Base-by-base conservation (phyloP, 2,888 invertebrate species). In the Athalia circularis region DNA sequence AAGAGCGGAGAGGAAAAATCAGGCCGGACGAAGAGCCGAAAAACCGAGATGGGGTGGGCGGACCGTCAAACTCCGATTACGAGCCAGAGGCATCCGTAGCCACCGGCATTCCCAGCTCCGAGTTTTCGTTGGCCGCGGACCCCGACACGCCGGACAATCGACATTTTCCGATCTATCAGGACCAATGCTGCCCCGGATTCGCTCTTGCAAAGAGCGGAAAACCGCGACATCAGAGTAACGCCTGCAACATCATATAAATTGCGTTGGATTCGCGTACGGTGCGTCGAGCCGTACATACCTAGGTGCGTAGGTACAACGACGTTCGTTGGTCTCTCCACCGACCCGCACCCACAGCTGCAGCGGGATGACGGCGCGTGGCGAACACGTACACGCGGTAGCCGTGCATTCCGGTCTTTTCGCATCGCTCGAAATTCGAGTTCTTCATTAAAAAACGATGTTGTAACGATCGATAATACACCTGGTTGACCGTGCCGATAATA, bases 171-270 rank as follows among this genome's bases (percentile, higher is more conserved):
- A 64, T 82, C 29, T 88, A 87, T 3, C 90, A 90, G 62, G 91
- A 91, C 77, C 92, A 92, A 59, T 92, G 92, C 80, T 92, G 92
- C 85, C 91, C 92, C 0, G 91, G 91, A 6, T 92, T 92, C 81
- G 89, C 90, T 1, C 86, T 90, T 78, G 80, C 89, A 6, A 90
- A 91, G 74, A 82, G 80, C 29, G 84, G 86, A 15, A 91, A 91
- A 82, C 86, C 88, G 64, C 88, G 90, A 67, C 89, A 91, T 84
- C 91, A 91, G 65, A 90, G 89, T 78, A 91, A 91, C 81, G 89
- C 90, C 45, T 92, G 92, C 85, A 84, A 78, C 80, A 85, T 92
- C 80, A 88, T 88, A 82, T 91, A 88, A 83, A 29, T 79, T 43
- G 7, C 29, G 29, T 29, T 29, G 29, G 29, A 29, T 29, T 29